These are phyloP conservation scores for Himantopus leucocephalus DNA, from an alignment of 2,113 vertebrate genomes.

Conservation along the genomic window DNA sequence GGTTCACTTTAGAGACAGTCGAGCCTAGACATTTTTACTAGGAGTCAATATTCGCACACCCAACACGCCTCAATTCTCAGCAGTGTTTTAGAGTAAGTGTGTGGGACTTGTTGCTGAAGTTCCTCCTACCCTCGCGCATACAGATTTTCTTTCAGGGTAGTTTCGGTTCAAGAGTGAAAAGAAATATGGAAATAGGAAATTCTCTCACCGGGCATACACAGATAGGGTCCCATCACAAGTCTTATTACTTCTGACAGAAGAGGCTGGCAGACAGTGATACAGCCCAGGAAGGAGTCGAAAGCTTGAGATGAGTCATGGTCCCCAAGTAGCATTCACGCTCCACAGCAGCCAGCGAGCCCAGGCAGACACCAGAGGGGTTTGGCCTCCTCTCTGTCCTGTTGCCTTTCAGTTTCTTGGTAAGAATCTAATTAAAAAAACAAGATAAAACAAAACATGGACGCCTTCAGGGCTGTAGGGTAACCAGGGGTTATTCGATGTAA, in stretches of 20 bases:
- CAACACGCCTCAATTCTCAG: neutral
- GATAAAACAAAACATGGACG: too few species aligned
- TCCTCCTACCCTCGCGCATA: too few species aligned
- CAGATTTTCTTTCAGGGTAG: neutral
- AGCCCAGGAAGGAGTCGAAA: neutral
- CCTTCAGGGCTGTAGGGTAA: neutral
- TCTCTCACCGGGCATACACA: accelerated
- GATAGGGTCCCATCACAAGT: neutral
- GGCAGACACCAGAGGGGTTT: neutral
- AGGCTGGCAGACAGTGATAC: too few species aligned
- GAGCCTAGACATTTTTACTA: too few species aligned
- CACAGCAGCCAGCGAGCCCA: neutral
- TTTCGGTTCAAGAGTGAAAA: neutral
- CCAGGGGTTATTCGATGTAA: too few species aligned
- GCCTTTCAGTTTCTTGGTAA: neutral
- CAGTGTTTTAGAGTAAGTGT: neutral
- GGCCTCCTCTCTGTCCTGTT: accelerated
- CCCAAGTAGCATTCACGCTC: accelerated
- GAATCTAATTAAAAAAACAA: neutral
- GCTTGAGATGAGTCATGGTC: neutral
- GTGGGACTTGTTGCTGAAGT: neutral
- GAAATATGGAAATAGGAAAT: neutral
- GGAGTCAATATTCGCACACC: too few species aligned
- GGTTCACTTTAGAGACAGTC: accelerated
- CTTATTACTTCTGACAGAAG: neutral